Conservation (phyloP, 1,140 invertebrate genomes). For the Proctacanthus coquilletti region DNA sequence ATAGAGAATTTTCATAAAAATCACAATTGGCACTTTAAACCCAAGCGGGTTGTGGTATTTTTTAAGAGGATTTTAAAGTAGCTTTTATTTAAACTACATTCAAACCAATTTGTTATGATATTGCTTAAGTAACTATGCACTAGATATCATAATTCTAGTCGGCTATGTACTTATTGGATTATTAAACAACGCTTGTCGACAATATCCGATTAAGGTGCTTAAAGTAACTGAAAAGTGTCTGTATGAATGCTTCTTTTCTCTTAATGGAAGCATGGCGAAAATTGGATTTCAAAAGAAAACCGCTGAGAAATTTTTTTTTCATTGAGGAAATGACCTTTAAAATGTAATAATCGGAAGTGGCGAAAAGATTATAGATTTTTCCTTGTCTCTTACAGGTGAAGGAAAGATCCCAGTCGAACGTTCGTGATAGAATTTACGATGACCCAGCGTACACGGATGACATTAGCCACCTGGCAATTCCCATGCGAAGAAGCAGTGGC, state of each 20-base stretch:
- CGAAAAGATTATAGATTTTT: conserved; percentile 1
- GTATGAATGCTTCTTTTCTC: background rate
- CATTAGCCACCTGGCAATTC: conserved; percentile 27
- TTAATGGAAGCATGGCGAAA: background rate
- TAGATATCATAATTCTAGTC: no score
- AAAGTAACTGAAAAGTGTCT: background rate
- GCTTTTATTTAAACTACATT: no score
- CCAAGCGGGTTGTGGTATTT: no score
- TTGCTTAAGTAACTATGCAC: no score
- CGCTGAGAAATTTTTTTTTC: background rate
- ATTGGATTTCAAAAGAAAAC: background rate
- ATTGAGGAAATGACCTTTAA: no score
- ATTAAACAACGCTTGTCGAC: no score
- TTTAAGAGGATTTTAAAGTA: no score
- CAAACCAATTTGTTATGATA: no score
- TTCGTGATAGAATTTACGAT: conserved; percentile 26
- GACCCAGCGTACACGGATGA: conserved; percentile 30
- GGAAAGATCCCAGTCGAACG: conserved; percentile 16
- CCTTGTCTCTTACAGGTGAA: conserved; percentile 14
- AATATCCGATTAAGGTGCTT: background rate
- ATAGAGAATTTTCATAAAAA: no score
- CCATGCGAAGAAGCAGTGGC: conserved; percentile 23
- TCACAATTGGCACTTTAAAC: no score
- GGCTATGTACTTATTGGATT: no score
- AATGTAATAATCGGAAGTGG: no score